Evolutionary conservation across 2,888 invertebrate species (phyloP).

Genomic region (Ecliptopera silaceata): DNA sequence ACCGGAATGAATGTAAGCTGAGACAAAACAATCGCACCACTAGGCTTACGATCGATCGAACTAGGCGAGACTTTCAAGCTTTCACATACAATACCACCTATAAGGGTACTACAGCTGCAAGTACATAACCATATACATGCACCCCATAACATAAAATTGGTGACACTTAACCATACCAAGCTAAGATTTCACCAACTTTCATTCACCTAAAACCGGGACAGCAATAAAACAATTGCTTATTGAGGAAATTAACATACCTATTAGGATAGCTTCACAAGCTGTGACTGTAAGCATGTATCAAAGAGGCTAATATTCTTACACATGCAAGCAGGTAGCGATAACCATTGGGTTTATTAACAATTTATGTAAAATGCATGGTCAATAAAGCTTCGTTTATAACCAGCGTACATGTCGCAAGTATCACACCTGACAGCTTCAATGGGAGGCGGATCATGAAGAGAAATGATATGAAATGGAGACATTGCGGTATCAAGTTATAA

Average conservation of each 20-base stretch:
- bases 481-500: constrained; percentile 45
- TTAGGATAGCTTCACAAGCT: constrained; percentile 11
- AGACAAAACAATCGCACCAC: no score
- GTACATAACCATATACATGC: background rate
- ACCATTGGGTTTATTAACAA: no score
- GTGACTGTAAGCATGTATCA: constrained; percentile 14
- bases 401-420: constrained; percentile 39
- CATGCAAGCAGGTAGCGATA: no score
- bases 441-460: constrained; percentile 54
- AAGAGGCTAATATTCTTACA: background rate
- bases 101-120: background rate
- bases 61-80: background rate
- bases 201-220: constrained; percentile 16
- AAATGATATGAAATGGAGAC: constrained; percentile 52
- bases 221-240: constrained; percentile 9
- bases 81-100: background rate
- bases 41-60: background rate
- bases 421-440: constrained; percentile 50
- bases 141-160: constrained; percentile 2
- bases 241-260: background rate
- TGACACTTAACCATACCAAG: constrained; percentile 7
- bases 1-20: no score
- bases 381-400: no score
- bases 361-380: no score
- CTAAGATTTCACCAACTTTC: constrained; percentile 18